These are phyloP conservation scores for Digitonthophagus gazella DNA, from an alignment of 2,888 invertebrate genomes.

Conservation along the genomic window DNA sequence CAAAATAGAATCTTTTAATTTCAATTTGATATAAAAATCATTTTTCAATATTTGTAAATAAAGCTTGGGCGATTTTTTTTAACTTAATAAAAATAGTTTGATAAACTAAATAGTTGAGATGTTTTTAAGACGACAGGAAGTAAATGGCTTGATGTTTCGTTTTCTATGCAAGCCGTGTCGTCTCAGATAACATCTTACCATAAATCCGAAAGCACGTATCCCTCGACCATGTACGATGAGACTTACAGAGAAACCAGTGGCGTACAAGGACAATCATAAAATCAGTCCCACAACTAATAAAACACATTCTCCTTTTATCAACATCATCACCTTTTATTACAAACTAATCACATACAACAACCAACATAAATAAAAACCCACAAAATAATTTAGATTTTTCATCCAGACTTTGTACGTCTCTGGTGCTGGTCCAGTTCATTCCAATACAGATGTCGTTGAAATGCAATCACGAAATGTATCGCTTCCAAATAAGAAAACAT, in stretches of 20 bases:
- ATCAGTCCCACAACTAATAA: too few relatives aligned
- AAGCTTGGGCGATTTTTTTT: too few relatives aligned
- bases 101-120: background rate
- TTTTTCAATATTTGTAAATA: too few relatives aligned
- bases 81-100: too few relatives aligned
- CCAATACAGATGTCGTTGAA: background rate
- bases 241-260: background rate
- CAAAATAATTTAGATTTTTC: too few relatives aligned
- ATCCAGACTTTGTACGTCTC: too few relatives aligned
- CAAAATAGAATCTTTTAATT: too few relatives aligned
- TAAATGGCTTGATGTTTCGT: background rate
- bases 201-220: background rate
- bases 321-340: too few relatives aligned
- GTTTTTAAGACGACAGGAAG: background rate
- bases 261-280: background rate
- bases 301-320: too few relatives aligned
- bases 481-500: background rate
- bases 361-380: too few relatives aligned
- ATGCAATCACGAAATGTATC: slow-evolving; percentile 6
- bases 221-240: background rate
- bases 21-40: too few relatives aligned
- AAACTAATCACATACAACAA: too few relatives aligned
- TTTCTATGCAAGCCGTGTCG: background rate
- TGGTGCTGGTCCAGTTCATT: background rate
- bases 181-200: background rate